phyloP scores from a whole-genome alignment of 2,888 invertebrate genomes.

The Agrilus biguttatus region DNA sequence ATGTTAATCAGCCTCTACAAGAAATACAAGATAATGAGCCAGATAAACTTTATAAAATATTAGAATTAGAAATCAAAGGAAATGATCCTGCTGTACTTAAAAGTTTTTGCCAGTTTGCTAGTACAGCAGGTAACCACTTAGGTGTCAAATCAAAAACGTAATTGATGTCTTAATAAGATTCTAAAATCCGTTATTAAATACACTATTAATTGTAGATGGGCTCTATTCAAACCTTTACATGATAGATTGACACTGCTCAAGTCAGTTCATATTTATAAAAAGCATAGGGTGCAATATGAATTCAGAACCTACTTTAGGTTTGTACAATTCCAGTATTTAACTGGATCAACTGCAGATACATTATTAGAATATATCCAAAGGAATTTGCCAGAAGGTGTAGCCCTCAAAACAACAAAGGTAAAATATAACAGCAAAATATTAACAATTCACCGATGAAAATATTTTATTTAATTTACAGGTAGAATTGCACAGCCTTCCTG shows the following conservation, averaged over 20 bases:
- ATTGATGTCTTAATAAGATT: conserved; percentile 16
- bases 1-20: too few relatives aligned
- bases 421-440: too few relatives aligned
- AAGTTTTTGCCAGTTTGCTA: conserved; percentile 78
- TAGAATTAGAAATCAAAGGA: conserved; percentile 77
- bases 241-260: conserved; percentile 70
- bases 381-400: conserved; percentile 95
- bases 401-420: conserved; percentile 77
- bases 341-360: conserved; percentile 91
- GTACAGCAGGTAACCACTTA: conserved; percentile 66
- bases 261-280: conserved; percentile 81
- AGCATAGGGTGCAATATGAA: conserved; percentile 93
- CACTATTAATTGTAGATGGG: conserved; percentile 45
- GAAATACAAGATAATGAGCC: conserved; percentile 24
- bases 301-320: conserved; percentile 81
- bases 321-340: conserved; percentile 68
- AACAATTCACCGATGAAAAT: too few relatives aligned
- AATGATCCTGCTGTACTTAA: conserved; percentile 77
- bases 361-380: conserved; percentile 91
- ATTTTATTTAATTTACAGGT: conserved; percentile 15
- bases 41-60: conserved; percentile 67
- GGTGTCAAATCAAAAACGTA: conserved; percentile 63
- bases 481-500: conserved; percentile 19
- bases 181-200: background rate
- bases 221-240: conserved; percentile 55